phyloP scores from a whole-genome alignment of 1,140 invertebrate species.

The Zaprionus inermis region DNA sequence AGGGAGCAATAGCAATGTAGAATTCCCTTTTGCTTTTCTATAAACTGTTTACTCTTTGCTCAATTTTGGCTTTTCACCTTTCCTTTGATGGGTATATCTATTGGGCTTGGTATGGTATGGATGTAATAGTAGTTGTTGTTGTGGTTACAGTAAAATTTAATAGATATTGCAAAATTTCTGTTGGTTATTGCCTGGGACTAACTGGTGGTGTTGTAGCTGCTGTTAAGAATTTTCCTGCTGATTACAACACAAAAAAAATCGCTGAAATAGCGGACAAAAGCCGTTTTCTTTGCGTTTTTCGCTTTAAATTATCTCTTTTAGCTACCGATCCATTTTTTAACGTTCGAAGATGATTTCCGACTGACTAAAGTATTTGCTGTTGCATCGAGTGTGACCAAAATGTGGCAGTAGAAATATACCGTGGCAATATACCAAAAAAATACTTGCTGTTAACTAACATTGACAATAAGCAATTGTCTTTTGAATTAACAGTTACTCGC shows the following conservation, averaged over 20 bases:
- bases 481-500: background rate
- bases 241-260: conserved; percentile 83
- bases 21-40: conserved; percentile 32
- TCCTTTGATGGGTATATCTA: conserved; percentile 44
- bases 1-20: conserved; percentile 44
- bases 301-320: conserved; percentile 76
- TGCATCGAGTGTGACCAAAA: conserved; percentile 14
- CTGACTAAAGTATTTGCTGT: conserved; percentile 38
- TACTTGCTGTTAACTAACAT: conserved; percentile 5
- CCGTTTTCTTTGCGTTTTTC: conserved; percentile 84
- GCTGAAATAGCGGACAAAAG: conserved; percentile 85
- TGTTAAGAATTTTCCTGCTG: conserved; percentile 73
- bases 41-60: conserved; percentile 31
- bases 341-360: conserved; percentile 83
- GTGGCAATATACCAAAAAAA: background rate
- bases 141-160: conserved; percentile 55
- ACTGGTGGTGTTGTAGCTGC: conserved; percentile 64
- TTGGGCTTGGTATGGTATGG: conserved; percentile 30
- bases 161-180: conserved; percentile 58
- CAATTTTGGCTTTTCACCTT: conserved; percentile 62
- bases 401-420: background rate
- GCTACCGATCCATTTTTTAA: conserved; percentile 85
- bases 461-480: background rate
- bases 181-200: conserved; percentile 61
- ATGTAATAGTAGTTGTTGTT: conserved; percentile 34